Evolutionary conservation across 2,888 invertebrate genomes (phyloP).

Genomic region (Leuctra nigra): DNA sequence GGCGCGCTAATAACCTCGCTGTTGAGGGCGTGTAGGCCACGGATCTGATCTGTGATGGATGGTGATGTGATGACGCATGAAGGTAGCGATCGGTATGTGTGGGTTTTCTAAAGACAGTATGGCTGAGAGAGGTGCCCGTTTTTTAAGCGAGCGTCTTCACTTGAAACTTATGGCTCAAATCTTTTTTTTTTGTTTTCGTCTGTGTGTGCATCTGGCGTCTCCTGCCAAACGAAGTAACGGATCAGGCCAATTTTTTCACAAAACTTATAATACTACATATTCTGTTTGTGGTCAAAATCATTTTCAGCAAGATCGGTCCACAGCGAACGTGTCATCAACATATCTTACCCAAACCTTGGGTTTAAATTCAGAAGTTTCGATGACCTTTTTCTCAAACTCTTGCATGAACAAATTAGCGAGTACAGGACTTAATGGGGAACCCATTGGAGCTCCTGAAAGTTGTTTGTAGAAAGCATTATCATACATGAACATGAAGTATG

Average conservation of each 20-base stretch:
- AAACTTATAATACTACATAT: too few relatives aligned
- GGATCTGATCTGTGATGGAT: not conserved
- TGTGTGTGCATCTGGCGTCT: too few relatives aligned
- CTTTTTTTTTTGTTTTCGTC: too few relatives aligned
- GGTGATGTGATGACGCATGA: not conserved
- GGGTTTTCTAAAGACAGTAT: not conserved
- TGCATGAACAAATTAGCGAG: slow-evolving; percentile 27
- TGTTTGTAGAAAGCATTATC: too few relatives aligned
- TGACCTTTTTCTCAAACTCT: slow-evolving; percentile 24
- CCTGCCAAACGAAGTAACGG: too few relatives aligned
- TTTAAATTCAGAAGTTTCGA: slow-evolving; percentile 24
- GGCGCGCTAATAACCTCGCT: too few relatives aligned
- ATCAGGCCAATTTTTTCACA: too few relatives aligned
- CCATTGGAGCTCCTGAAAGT: slow-evolving; percentile 28
- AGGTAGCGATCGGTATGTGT: slow-evolving; percentile 7
- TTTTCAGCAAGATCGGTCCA: too few relatives aligned
- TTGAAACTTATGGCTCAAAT: too few relatives aligned
- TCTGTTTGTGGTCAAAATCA: too few relatives aligned
- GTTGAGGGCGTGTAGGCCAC: not conserved
- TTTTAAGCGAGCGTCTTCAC: slow-evolving; percentile 20
- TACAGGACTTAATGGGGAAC: slow-evolving; percentile 27
- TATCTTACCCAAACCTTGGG: slow-evolving; percentile 25
- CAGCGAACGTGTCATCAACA: slow-evolving; percentile 30
- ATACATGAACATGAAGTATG: too few relatives aligned
- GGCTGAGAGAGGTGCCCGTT: not conserved